Conservation (phyloP, 1,140 invertebrate genomes). For the Leptoteleia sp. region DNA sequence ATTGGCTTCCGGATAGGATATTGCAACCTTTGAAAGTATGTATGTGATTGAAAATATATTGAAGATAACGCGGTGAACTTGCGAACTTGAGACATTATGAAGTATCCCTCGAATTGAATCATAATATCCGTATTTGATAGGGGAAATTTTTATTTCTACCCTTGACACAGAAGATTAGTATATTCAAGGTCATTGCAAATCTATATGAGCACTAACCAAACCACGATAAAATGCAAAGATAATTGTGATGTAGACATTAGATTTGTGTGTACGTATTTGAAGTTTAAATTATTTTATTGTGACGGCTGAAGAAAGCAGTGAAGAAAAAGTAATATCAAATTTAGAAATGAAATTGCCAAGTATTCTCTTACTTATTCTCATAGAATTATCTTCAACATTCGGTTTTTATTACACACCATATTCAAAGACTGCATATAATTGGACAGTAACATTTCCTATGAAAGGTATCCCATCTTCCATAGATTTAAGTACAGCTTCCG, state of each 20-base stretch:
- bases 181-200: constrained; percentile 49
- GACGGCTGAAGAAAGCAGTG: neutral
- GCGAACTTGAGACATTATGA: constrained; percentile 55
- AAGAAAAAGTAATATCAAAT: neutral
- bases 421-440: constrained; percentile 35
- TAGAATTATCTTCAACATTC: constrained; percentile 11
- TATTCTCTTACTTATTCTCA: constrained; percentile 9
- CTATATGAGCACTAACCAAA: constrained; percentile 53
- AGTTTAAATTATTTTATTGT: constrained; percentile 4
- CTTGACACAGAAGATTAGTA: constrained; percentile 60
- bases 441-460: constrained; percentile 64
- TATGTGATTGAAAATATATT: constrained; percentile 25
- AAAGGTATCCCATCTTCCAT: constrained; percentile 59
- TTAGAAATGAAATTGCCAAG: constrained; percentile 9
- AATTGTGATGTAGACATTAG: constrained; percentile 36
- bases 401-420: constrained; percentile 41
- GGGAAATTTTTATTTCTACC: constrained; percentile 56
- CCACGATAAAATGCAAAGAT: constrained; percentile 46
- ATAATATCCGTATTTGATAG: constrained; percentile 67
- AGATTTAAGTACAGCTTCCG: constrained; percentile 27
- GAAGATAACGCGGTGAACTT: constrained; percentile 54
- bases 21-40: too few relatives aligned
- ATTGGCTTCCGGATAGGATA: constrained; percentile 42
- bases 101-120: constrained; percentile 45
- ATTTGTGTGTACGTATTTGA: constrained; percentile 25